A percentile compares a stretch with the other conserved stretches of the same genome.
Conservation (phyloP, 2,113 vertebrate genomes). For the Lepus timidus region DNA sequence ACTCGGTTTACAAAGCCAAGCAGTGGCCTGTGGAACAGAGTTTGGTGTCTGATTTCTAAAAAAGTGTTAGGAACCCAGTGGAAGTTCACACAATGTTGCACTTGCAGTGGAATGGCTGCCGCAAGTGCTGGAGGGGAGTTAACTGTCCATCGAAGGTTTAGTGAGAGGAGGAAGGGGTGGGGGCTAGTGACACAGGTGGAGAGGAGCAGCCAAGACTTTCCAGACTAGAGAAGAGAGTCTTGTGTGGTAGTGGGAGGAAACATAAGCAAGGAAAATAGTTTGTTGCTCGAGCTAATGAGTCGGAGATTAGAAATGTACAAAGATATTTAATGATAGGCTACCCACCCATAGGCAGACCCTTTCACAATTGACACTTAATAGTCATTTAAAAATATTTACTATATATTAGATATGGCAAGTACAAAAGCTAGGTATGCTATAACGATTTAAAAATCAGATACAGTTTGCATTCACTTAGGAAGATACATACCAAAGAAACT, state of each 20-base stretch:
- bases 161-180: neutral
- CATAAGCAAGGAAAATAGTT: neutral
- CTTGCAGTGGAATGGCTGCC: neutral
- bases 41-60: neutral
- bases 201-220: neutral
- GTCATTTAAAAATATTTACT: conserved; percentile 5
- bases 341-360: neutral
- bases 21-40: neutral
- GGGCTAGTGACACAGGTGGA: neutral
- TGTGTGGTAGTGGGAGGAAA: neutral
- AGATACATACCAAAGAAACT: neutral
- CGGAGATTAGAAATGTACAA: neutral
- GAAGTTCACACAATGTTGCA: neutral
- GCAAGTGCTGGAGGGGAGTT: neutral
- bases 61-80: neutral
- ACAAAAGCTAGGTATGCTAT: neutral
- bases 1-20: neutral
- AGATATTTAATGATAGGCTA: neutral
- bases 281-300: neutral
- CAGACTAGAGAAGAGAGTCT: neutral
- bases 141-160: neutral
- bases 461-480: neutral
- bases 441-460: neutral
- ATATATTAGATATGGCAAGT: neutral
- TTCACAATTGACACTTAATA: neutral